Evolutionary conservation across 2,797 vertebrate species (phyloP).

Genomic region (Epinephelus awoara): DNA sequence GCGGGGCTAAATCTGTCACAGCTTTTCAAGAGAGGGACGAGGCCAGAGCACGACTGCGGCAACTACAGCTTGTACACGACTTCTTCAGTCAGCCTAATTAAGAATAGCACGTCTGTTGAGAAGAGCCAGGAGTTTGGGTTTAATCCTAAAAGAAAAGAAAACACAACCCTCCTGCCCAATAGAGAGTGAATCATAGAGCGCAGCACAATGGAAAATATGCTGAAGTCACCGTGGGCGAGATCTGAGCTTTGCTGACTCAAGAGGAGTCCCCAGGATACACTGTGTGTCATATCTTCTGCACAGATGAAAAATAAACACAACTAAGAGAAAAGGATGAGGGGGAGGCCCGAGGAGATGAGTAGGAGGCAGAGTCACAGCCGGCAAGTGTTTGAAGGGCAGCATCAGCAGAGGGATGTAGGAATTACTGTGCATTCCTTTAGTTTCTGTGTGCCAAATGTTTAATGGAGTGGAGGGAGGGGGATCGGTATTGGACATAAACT

Average conservation of each 20-base stretch:
- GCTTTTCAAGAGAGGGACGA: constrained; percentile 51
- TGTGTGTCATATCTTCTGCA: constrained; percentile 41
- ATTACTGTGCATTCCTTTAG: constrained; percentile 39
- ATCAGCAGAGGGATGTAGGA: constrained; percentile 50
- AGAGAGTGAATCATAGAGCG: constrained; percentile 59
- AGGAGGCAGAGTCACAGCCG: constrained; percentile 26
- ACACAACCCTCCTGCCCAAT: constrained; percentile 20
- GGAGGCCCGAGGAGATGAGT: constrained; percentile 16
- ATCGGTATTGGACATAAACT: constrained; percentile 24
- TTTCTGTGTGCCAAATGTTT: constrained; percentile 60
- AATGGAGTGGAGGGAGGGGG: constrained; percentile 14
- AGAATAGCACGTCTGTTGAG: constrained; percentile 63
- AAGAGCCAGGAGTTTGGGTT: constrained; percentile 44
- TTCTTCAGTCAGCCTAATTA: constrained; percentile 53
- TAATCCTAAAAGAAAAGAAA: constrained; percentile 52
- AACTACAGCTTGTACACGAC: constrained; percentile 40
- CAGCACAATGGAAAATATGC: constrained; percentile 67
- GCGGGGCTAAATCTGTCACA: constrained; percentile 72
- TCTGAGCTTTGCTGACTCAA: constrained; percentile 66
- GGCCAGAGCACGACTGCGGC: constrained; percentile 47
- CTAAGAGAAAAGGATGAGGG: constrained; percentile 8
- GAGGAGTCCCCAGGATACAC: constrained; percentile 49
- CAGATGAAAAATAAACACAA: constrained; percentile 51
- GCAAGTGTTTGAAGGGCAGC: constrained; percentile 57
- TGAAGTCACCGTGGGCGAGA: constrained; percentile 57